These are phyloP conservation scores for Prolemur simus DNA, from an alignment of 2,113 vertebrate genomes.

Conservation along the genomic window DNA sequence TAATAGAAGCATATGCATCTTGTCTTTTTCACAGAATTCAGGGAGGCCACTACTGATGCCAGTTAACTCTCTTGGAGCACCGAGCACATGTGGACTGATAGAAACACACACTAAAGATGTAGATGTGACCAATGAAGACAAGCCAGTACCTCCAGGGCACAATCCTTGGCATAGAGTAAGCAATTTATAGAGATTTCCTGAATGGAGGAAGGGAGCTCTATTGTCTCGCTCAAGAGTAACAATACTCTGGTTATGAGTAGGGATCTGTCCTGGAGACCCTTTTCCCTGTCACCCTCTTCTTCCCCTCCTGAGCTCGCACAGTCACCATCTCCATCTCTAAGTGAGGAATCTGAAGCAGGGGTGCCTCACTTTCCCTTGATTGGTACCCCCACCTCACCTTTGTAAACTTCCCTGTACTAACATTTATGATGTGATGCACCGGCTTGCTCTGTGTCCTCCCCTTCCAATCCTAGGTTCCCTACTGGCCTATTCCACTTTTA, in stretches of 20 bases:
- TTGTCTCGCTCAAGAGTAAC: background rate
- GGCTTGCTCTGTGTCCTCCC: background rate
- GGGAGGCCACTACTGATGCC: background rate
- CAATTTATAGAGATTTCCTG: background rate
- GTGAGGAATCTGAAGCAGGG: background rate
- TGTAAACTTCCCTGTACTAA: background rate
- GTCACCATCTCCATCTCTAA: background rate
- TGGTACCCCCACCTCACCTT: background rate
- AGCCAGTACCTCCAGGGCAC: background rate
- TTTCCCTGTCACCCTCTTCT: background rate
- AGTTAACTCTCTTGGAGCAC: background rate
- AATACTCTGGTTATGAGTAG: background rate
- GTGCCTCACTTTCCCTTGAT: background rate
- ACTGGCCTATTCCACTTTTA: background rate
- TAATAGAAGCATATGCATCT: background rate
- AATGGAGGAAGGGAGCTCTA: background rate
- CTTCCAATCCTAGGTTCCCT: background rate
- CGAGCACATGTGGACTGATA: background rate
- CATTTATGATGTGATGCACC: accelerated
- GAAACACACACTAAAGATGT: conserved; percentile 20
- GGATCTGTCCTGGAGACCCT: background rate
- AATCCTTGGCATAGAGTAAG: background rate
- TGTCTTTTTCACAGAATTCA: conserved; percentile 24
- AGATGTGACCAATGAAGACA: conserved; percentile 22
- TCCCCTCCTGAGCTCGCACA: background rate